phyloP scores from a whole-genome alignment of 2,797 vertebrate species.

The Halcyon leucocephala region DNA sequence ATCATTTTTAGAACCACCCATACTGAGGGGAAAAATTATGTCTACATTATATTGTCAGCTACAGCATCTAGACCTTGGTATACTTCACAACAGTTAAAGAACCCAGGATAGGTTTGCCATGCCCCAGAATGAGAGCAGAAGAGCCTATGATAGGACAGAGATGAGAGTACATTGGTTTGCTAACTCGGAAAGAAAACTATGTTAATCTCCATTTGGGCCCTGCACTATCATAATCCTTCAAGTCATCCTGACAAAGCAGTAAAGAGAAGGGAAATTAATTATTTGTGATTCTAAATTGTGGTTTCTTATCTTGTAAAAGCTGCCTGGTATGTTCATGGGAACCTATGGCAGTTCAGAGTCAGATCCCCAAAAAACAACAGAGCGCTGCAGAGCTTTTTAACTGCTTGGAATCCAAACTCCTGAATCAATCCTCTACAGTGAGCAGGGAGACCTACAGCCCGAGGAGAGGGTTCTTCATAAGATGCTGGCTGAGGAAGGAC shows the following conservation, averaged over 20 bases:
- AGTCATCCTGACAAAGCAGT: neutral
- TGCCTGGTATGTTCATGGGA: neutral
- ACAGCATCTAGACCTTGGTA: neutral
- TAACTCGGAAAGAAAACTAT: neutral
- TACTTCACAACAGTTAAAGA: neutral
- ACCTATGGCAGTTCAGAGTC: neutral
- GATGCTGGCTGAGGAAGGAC: neutral
- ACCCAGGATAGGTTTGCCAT: rapidly evolving
- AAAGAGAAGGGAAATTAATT: neutral
- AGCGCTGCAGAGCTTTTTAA: neutral
- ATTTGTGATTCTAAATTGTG: neutral
- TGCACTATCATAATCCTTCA: neutral
- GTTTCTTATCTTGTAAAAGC: neutral
- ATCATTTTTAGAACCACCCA: neutral
- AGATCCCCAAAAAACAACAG: neutral
- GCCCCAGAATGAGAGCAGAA: neutral
- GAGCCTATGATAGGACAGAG: neutral
- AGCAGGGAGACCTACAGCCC: neutral
- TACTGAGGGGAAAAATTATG: neutral
- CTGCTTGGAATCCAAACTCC: neutral
- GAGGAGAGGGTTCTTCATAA: neutral
- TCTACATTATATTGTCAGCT: neutral
- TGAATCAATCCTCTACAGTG: neutral
- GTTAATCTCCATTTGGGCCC: neutral
- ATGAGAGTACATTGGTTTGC: neutral